Percentiles rank a stretch among this genome's conserved stretches.
phyloP scores from a whole-genome alignment of 2,888 invertebrate species.

The Tortrix viridana region DNA sequence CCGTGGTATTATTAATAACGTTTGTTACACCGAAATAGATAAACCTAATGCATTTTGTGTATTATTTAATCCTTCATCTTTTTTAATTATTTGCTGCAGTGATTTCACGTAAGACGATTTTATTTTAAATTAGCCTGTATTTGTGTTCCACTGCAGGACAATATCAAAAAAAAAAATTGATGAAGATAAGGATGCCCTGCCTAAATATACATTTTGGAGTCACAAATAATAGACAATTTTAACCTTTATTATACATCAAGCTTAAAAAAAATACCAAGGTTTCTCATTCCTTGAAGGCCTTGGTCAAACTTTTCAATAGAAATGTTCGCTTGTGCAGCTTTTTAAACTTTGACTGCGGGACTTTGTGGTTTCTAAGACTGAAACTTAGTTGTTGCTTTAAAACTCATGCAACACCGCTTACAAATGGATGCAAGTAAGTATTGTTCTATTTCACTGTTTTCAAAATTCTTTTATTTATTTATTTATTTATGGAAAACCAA shows the following conservation, averaged over 20 bases:
- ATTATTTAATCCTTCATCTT: conserved; percentile 33
- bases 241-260: no score
- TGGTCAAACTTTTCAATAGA: conserved; percentile 67
- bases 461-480: no score
- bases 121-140: no score
- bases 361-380: conserved; percentile 72
- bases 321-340: conserved; percentile 67
- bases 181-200: no score
- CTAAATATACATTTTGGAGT: conserved; percentile 29
- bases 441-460: no score
- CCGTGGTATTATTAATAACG: conserved; percentile 68
- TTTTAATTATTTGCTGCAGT: no score
- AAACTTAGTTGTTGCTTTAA: conserved; percentile 64
- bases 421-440: neutral
- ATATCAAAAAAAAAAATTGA: no score
- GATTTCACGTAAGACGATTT: no score
- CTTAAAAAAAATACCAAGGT: conserved; percentile 54
- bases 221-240: no score
- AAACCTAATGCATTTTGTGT: conserved; percentile 54
- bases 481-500: no score
- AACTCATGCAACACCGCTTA: conserved; percentile 39
- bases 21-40: conserved; percentile 84
- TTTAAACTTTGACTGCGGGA: conserved; percentile 67
- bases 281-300: conserved; percentile 61
- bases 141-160: no score